phyloP scores from a whole-genome alignment of 2,113 vertebrate genomes.

The Oryzias melastigma region DNA sequence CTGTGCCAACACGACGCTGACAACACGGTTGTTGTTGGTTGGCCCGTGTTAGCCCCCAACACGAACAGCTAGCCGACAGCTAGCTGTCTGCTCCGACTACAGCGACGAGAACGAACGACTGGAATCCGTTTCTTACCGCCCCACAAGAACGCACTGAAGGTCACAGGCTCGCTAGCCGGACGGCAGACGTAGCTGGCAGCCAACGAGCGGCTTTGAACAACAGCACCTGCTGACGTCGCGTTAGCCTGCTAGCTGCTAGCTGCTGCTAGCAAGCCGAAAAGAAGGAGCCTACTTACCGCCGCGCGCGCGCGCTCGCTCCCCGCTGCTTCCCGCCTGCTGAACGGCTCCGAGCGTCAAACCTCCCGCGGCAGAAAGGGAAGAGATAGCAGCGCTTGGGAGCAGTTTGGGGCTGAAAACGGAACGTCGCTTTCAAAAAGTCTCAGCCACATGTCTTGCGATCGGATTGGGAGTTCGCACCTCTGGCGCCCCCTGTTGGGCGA shows the following conservation, averaged over 20 bases:
- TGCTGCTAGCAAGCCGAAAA: constrained; percentile 20
- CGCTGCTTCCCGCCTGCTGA: constrained; percentile 6
- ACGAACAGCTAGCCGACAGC: constrained; percentile 21
- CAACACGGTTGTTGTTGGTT: constrained; percentile 45
- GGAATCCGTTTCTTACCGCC: constrained; percentile 38
- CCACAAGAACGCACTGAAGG: constrained; percentile 49
- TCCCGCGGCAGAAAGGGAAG: constrained; percentile 9
- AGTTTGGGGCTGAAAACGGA: constrained; percentile 43
- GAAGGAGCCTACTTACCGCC: constrained; percentile 50
- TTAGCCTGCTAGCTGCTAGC: constrained; percentile 46
- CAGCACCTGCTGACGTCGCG: constrained; percentile 66
- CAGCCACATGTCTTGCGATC: constrained; percentile 71
- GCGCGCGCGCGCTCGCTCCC: constrained; percentile 8
- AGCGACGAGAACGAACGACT: constrained; percentile 6
- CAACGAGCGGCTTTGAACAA: constrained; percentile 59
- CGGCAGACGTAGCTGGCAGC: constrained; percentile 33
- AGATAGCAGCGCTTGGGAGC: constrained; percentile 4
- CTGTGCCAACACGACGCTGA: constrained; percentile 59
- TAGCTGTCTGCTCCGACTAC: constrained; percentile 26
- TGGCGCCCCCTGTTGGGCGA: constrained; percentile 39
- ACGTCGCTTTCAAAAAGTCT: constrained; percentile 63
- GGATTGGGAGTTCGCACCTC: constrained; percentile 20
- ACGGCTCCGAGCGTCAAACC: constrained; percentile 9
- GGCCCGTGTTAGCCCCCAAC: constrained; percentile 24
- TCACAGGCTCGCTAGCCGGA: constrained; percentile 47